Evolutionary conservation across 2,888 invertebrate species (phyloP).

Genomic region (Sarcophaga rosellei): DNA sequence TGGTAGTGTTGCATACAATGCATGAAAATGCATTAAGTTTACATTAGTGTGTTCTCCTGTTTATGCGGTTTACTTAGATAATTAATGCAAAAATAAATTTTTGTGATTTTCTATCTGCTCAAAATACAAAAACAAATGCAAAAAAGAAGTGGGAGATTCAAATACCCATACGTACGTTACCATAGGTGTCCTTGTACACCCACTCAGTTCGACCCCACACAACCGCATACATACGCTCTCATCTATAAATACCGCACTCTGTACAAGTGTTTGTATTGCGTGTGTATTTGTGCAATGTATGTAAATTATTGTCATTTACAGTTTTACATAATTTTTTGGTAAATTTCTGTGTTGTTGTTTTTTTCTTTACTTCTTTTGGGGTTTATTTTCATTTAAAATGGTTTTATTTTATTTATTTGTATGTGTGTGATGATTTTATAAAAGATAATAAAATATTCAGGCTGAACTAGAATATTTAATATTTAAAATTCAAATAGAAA

Average conservation of each 20-base stretch:
- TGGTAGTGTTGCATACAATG: conserved; percentile 19
- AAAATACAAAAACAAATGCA: neutral
- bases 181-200: neutral
- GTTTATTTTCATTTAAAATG: conserved; percentile 33
- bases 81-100: conserved; percentile 65
- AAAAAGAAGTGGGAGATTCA: neutral
- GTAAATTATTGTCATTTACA: conserved; percentile 63
- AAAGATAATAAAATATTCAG: conserved; percentile 41
- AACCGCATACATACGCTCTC: neutral
- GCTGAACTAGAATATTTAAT: neutral
- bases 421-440: conserved; percentile 14
- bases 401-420: conserved; percentile 36
- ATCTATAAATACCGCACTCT: neutral
- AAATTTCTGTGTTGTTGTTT: conserved; percentile 13
- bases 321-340: conserved; percentile 43
- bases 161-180: neutral
- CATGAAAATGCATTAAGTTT: conserved; percentile 77
- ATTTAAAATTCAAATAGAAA: conserved; percentile 15
- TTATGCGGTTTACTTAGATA: conserved; percentile 65
- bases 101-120: conserved; percentile 52
- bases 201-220: neutral
- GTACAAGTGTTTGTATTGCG: neutral
- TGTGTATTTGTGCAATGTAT: conserved; percentile 25
- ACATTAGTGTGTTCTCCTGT: conserved; percentile 72
- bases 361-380: conserved; percentile 21